Conservation (phyloP, 1,140 invertebrate species). For the Meteorus sp. region DNA sequence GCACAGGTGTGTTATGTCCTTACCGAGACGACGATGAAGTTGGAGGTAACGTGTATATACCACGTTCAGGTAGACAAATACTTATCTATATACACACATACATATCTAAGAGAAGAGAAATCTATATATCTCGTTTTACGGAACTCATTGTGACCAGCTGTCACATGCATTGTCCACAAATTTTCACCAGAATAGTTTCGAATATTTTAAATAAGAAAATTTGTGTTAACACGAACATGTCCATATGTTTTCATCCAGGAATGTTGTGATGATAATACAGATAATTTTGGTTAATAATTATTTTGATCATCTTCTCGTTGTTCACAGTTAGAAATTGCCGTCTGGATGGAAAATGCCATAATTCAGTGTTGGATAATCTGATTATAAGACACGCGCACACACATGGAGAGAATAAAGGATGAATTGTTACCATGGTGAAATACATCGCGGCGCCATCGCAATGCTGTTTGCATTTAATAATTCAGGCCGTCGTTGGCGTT, state of each 20-base stretch:
- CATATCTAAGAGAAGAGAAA: neutral
- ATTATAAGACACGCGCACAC: neutral
- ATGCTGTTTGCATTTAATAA: conserved; percentile 8
- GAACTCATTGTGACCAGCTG: conserved; percentile 10
- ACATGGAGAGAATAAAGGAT: neutral
- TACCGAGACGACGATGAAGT: neutral
- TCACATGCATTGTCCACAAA: neutral
- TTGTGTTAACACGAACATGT: neutral
- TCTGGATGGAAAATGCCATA: neutral
- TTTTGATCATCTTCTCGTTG: neutral
- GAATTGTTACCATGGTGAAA: neutral
- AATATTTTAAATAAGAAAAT: neutral
- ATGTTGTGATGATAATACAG: too few relatives aligned
- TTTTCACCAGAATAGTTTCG: neutral
- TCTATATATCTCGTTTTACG: conserved; percentile 9
- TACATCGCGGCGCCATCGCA: neutral
- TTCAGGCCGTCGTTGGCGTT: neutral
- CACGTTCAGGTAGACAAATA: neutral
- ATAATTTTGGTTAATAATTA: too few relatives aligned
- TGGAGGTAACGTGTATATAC: neutral
- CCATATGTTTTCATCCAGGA: neutral
- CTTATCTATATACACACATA: neutral
- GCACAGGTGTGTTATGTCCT: conserved; percentile 12
- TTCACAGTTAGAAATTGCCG: neutral
- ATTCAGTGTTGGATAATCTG: neutral